Base-by-base conservation (phyloP, 2,113 vertebrate genomes). In the Atlantisia rogersi region DNA sequence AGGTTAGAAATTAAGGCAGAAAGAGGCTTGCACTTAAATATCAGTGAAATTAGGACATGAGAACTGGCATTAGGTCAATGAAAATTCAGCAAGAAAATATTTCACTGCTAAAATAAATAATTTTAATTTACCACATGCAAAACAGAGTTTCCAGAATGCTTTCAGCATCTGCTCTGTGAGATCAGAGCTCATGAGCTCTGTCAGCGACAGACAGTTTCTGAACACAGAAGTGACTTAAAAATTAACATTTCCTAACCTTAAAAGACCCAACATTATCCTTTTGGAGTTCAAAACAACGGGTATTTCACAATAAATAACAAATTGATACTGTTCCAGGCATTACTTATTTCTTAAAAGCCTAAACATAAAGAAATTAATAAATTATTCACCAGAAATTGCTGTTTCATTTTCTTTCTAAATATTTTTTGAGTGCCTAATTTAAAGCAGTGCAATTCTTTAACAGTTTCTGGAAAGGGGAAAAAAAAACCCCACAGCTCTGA, bases 11-110 rank as follows among this genome's bases (percentile, higher is more conserved):
- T 68, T 56, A 65, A 89, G 86, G 80, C 48, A 84, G 73, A 75
- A 84, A 39, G 77, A 82, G 24, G 65, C 44, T 39, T 82, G 48
- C 48, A 82, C 16, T 48, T 48, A 92, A 91, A 75, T 79, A 95
- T 60, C 76, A 94, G 68, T 79, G 70, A 89, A 96, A 95, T 76
- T 20, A 82, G 86, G 77, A 29, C 7, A 86, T 48, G 16, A 95
- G 53, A 92, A 95, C 42, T 48, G 65, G 65, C 89, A 92, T 86
- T 68, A 92, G 83, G 92, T 91, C 86, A 88, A 81, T 39, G 69
- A 82, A 94, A 96, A 91, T 78, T 60, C 89, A 74, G 73, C 52
- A 94, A 95, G 70, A 80, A 88, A 93, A n/a, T 88, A 89, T 65
- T 92, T 94, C 78, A 84, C 29, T 91, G 78, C 62, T 89, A 48